Conservation (phyloP, 2,797 vertebrate species). For the Steatocranus sp. region DNA sequence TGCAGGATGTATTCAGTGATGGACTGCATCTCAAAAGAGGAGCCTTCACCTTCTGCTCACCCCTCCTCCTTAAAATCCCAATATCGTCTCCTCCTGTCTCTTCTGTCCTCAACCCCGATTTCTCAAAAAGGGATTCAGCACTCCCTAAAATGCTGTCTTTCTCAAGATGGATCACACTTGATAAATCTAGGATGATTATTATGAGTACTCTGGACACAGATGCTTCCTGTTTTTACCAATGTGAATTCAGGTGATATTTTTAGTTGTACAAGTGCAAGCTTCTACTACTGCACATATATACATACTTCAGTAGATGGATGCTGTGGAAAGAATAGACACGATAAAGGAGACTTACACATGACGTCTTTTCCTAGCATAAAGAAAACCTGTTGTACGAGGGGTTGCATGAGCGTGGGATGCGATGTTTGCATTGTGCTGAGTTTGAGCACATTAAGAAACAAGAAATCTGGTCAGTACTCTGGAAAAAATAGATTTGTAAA, state of each 20-base stretch:
- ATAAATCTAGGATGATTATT: constrained; percentile 5
- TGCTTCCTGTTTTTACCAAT: constrained; percentile 18
- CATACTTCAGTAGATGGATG: not conserved
- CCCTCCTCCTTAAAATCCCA: constrained; percentile 32
- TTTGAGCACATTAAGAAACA: not conserved
- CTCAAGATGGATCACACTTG: not conserved
- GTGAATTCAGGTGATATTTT: constrained; percentile 49
- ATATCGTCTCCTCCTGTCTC: not conserved
- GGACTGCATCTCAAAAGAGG: constrained; percentile 52
- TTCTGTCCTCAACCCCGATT: constrained; percentile 27
- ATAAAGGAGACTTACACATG: not conserved
- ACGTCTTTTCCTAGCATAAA: not conserved
- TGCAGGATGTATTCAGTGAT: constrained; percentile 47
- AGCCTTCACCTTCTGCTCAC: constrained; percentile 60
- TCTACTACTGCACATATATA: not conserved
- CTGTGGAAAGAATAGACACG: not conserved
- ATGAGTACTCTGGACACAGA: not conserved
- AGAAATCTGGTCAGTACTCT: not conserved
- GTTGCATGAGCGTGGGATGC: not conserved
- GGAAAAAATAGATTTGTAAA: not conserved
- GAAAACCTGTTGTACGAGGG: constrained; percentile 16
- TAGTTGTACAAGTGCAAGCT: constrained; percentile 14
- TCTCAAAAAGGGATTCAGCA: constrained; percentile 4
- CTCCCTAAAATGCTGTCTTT: not conserved
- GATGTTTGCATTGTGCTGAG: constrained; percentile 1